A percentile compares a stretch with the other conserved stretches of the same genome.
Evolutionary conservation across 2,113 vertebrate genomes (phyloP).

Genomic region (Oreochromis niloticus): DNA sequence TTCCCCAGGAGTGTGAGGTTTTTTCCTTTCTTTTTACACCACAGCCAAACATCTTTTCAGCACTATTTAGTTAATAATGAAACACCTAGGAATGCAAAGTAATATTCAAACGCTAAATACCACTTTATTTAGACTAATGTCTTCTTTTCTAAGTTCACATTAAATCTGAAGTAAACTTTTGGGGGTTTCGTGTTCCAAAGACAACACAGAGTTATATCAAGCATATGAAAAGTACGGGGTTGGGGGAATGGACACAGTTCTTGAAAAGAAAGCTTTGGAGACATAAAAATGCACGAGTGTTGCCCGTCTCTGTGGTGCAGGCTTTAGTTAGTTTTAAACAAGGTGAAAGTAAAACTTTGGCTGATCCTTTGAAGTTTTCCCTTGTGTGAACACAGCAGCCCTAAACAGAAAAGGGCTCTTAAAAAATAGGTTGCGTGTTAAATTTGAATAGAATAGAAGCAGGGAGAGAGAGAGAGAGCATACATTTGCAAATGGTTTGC

Average conservation of each 20-base stretch:
- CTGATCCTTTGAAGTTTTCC: conserved; percentile 54
- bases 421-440: conserved; percentile 46
- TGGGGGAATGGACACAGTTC: not conserved
- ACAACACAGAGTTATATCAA: not conserved
- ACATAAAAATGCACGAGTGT: not conserved
- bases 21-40: not conserved
- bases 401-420: conserved; percentile 21
- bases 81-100: not conserved
- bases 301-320: conserved; percentile 23
- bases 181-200: not conserved
- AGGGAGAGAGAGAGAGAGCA: conserved; percentile 45
- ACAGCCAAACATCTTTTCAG: not conserved
- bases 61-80: not conserved
- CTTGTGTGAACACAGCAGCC: conserved; percentile 14
- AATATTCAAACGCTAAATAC: not conserved
- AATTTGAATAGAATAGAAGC: conserved; percentile 50
- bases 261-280: not conserved
- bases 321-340: conserved; percentile 21
- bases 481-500: conserved; percentile 65
- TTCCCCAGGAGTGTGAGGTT: not conserved
- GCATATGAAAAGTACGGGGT: not conserved
- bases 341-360: conserved; percentile 15
- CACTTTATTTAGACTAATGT: not conserved
- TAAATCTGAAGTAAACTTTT: not conserved
- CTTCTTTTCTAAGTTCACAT: not conserved